A percentile compares a stretch with the other conserved stretches of the same genome.
These are phyloP conservation scores for Ectemnius continuus DNA, from an alignment of 2,888 invertebrate species.

Conservation along the genomic window DNA sequence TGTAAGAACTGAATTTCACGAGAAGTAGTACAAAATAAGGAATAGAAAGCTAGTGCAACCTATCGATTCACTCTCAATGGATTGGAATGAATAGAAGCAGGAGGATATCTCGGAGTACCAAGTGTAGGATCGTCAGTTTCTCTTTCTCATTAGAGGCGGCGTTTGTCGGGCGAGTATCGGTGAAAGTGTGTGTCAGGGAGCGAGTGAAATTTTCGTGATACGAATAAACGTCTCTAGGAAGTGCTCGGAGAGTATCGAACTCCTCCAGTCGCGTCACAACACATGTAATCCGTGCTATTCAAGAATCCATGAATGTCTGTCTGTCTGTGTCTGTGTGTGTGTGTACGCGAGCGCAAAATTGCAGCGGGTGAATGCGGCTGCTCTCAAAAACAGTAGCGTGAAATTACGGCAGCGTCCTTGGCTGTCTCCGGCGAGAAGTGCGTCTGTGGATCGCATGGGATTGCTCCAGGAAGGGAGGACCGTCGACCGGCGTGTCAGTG, in stretches of 20 bases:
- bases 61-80: no score
- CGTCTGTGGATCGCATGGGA: conserved; percentile 9
- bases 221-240: background rate
- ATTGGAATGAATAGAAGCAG: no score
- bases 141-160: background rate
- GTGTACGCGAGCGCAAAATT: background rate
- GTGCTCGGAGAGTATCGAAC: background rate
- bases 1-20: no score
- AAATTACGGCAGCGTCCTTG: conserved; percentile 3
- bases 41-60: no score
- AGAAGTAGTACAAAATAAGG: no score
- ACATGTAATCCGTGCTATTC: background rate
- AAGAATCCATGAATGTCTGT: background rate
- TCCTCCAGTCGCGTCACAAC: background rate
- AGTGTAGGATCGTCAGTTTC: background rate
- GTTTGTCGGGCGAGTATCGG: background rate
- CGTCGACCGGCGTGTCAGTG: conserved; percentile 6
- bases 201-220: conserved; percentile 5
- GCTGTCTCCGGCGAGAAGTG: background rate
- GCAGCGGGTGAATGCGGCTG: background rate
- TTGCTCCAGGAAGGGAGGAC: conserved; percentile 5
- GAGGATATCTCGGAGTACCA: background rate
- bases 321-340: background rate
- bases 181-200: conserved; percentile 4
- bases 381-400: conserved; percentile 9